Conservation (phyloP, 2,888 invertebrate genomes). For the Polyommatus icarus region DNA sequence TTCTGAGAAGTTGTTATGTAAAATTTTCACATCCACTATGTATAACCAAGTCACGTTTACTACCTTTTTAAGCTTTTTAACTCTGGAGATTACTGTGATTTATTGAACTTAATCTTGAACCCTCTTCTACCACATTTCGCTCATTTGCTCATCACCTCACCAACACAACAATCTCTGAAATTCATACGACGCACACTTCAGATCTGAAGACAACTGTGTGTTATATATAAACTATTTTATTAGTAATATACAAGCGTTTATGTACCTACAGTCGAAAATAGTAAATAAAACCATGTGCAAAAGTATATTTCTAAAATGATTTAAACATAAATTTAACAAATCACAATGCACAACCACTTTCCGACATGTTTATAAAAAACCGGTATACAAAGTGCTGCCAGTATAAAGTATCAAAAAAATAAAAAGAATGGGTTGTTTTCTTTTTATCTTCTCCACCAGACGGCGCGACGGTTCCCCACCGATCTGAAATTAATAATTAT, state of each 20-base stretch:
- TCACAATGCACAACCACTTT: slow-evolving; percentile 63
- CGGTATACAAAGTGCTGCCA: slow-evolving; percentile 46
- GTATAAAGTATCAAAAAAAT: slow-evolving; percentile 41
- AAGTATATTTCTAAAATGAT: slow-evolving; percentile 45
- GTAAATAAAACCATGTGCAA: slow-evolving; percentile 21
- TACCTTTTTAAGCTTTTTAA: slow-evolving; percentile 55
- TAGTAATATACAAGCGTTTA: neutral
- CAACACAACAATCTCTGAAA: slow-evolving; percentile 71
- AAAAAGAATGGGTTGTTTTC: too few relatives aligned
- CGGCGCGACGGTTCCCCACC: too few relatives aligned
- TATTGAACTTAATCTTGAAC: slow-evolving; percentile 50
- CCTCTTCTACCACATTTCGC: slow-evolving; percentile 67
- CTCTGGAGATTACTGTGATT: slow-evolving; percentile 44
- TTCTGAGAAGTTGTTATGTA: slow-evolving; percentile 43
- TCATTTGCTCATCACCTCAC: slow-evolving; percentile 63
- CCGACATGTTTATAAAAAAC: slow-evolving; percentile 65
- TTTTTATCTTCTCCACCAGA: too few relatives aligned
- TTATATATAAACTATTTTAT: slow-evolving; percentile 22
- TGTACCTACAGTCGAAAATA: slow-evolving; percentile 1
- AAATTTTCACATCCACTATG: slow-evolving; percentile 33
- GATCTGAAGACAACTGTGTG: slow-evolving; percentile 42
- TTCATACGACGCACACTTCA: slow-evolving; percentile 57
- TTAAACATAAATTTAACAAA: slow-evolving; percentile 48
- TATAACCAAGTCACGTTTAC: slow-evolving; percentile 35
- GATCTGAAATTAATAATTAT: too few relatives aligned